Base-by-base conservation (phyloP, 2,888 invertebrate genomes). In the Phyllotreta cruciferae region DNA sequence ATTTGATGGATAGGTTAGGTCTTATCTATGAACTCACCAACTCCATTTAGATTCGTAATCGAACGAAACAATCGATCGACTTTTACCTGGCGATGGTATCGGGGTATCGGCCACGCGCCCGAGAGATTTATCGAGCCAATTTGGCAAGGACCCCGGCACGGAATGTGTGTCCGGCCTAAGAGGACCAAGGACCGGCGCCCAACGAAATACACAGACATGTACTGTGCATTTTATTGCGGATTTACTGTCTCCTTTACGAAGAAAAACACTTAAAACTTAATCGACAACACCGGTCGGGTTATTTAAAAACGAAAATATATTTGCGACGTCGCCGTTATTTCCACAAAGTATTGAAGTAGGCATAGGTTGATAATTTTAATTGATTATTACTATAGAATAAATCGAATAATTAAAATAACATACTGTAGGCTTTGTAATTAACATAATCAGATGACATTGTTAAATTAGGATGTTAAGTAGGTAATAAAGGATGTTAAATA, bases 191-290 rank as follows among this genome's bases (percentile, higher is more conserved):
- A 24, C 66, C 66, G 62, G 57, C 61, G 66, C 57, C 61, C 52
- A 36, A 41, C 62, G 57, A 64, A 44, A 60, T 55, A 63, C 68
- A 64, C 63, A 64, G 68, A 71, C 66, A 62, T 67, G 71, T 71
- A 60, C 64, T 66, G 63, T 57, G 65, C 68, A 67, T 72, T 77
- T 75, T 75, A 75, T 72, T 70, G 74, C 75, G 70, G 75, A 75
- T 77, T 76, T 76, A 74, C 71, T 72, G 70, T 71, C 74, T 67
- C 69, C 64, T 14, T 9, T 77, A 78, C 77, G 70, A 71, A 75
- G 77, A 78, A 78, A 78, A 71, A 78, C 78, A 77, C 77, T 78
- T 76, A 75, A 72, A 74, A 73, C 74, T 77, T 76, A 78, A 78
- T 78, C 77, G 78, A 76, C 74, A 76, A 75, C 69, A 63, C 70